Evolutionary conservation across 1,140 invertebrate species (phyloP), one percentile per base, ranked within the genome.

Genomic region (Meloidogyne hapla): DNA sequence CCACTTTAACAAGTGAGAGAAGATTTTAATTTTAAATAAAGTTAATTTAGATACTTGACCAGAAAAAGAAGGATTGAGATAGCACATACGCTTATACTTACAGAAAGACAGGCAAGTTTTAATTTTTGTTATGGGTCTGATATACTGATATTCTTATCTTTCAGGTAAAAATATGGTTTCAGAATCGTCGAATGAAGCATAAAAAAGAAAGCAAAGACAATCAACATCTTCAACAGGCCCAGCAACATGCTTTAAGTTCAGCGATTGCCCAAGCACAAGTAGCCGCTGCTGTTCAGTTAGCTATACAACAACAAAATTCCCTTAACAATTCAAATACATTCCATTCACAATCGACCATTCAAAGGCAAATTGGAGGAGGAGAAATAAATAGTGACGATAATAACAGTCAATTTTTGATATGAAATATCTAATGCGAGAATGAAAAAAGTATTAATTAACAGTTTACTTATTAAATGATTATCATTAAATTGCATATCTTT

Each of bases 1-100:
- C 88, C 94, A 96, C 88, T 96, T 93, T 90, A 96, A 96, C 90
- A 91, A 93, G 83, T 89, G 91, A 93, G 89, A 92, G 92, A 85
- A 92, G 91, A 91, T 79, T 40, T 79, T 68, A 21, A 21, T n/a
- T 23, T 77, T 13, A 81, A 23, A 23, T n/a, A n/a, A 6, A n/a
- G n/a, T n/a, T 13, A 18, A 48, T 48, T n/a, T 56, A 56, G 48
- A n/a, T 56, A 56, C 84, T 88, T 91, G 82, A 91, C 91, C 1
- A 83, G 91, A 56, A 85, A 91, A 83, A 86, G 92, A 79, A 90
- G 94, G 74, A 94, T 94, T 85, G 93, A 95, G 88, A 93, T 96
- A 80, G 93, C 94, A 6, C 93, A 92, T 89, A 91, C 92, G 25
- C 91, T 94, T 56, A 93, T 92, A 88, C 90, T 94, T 64, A 93